Base-by-base conservation (phyloP, 1,140 invertebrate species). In the Frieseomelitta varia region DNA sequence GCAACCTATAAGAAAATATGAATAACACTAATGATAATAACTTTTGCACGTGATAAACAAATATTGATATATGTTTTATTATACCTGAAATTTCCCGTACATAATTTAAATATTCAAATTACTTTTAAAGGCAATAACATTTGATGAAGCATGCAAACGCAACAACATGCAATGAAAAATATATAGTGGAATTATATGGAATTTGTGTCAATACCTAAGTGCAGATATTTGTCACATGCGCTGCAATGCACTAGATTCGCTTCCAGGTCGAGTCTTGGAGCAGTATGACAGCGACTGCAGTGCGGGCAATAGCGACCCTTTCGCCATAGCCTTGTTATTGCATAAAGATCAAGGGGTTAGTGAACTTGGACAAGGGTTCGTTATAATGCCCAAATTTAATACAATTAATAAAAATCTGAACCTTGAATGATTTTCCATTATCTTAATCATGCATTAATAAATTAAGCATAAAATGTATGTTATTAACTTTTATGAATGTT, bases 181-280 rank as follows among this genome's bases (percentile, higher is more conserved):
- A 81, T 63, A 34, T 85, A 74, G 85, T 68, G 61, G 88, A 92
- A 90, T 91, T 81, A 85, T 87, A 88, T 87, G 90, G 91, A 91
- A 87, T 85, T 90, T 93, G 90, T 93, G 86, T 92, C 87, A 93
- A 90, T 95, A 95, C 95, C 95, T 95, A 94, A 93, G 92, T 95
- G 95, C 91, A 95, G 94, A 94, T 95, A 95, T 93, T 95, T 95
- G 92, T 95, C 95, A 93, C 95, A 95, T 93, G 93, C 93, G 92
- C 94, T 93, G 92, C 95, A 95, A 94, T 95, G 94, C 84, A 95
- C 92, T 91, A 95, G 94, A 92, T 93, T 93, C 88, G 92, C 88
- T 92, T 95, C 95, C 92, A 94, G 92, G 91, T 95, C 95, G 91
- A 95, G 93, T 88, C 94, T 93, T 93, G 91, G 92, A 82, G 92